Evolutionary conservation across 2,113 vertebrate species (phyloP).

Genomic region (Prinia subflava): DNA sequence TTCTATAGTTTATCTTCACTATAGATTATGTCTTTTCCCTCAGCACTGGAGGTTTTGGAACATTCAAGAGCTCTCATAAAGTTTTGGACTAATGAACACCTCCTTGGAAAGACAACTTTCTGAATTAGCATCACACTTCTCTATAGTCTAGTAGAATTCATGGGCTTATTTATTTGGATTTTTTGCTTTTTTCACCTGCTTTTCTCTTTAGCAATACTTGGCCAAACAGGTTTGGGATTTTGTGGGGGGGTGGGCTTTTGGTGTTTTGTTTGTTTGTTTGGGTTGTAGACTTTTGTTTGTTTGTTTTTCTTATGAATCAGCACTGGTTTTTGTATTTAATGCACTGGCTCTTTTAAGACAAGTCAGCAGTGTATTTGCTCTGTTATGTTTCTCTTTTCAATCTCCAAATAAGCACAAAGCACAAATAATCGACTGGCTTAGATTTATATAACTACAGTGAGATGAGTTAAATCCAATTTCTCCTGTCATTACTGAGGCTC

Average conservation of each 20-base stretch:
- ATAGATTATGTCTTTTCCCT: background rate
- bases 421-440: background rate
- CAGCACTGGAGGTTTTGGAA: background rate
- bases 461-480: background rate
- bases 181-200: background rate
- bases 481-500: background rate
- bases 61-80: background rate
- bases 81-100: background rate
- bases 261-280: background rate
- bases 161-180: background rate
- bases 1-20: background rate
- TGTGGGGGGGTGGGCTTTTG: fast-evolving
- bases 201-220: background rate
- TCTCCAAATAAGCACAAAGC: background rate
- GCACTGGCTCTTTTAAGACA: background rate
- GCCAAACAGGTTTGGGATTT: background rate
- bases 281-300: background rate
- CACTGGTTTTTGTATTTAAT: background rate
- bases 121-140: fast-evolving
- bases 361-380: background rate
- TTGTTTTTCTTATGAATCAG: background rate
- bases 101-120: background rate
- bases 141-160: background rate
- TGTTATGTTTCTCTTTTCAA: background rate
- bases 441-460: background rate